A percentile compares a stretch with the other conserved stretches of the same genome.
Conservation (phyloP, 2,888 invertebrate genomes). For the Altica lythri region DNA sequence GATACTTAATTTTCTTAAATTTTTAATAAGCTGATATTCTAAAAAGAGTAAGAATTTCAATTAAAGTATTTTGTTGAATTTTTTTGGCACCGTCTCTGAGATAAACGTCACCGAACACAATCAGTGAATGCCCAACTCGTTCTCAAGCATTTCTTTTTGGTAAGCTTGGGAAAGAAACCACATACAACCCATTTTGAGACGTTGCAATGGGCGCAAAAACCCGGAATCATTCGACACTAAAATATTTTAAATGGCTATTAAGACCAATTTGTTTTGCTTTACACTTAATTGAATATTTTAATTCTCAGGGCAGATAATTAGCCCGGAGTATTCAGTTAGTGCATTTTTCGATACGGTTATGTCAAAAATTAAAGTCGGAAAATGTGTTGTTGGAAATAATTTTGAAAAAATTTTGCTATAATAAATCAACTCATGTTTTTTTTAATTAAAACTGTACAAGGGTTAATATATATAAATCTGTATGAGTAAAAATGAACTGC, state of each 20-base stretch:
- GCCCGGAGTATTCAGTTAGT: constrained; percentile 19
- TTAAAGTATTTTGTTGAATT: no score
- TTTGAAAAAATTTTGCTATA: no score
- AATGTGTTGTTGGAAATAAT: no score
- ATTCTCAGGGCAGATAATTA: constrained; percentile 38
- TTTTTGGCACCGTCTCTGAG: no score
- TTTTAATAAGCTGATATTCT: no score
- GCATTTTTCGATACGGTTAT: constrained; percentile 21
- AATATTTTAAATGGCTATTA: constrained; percentile 45
- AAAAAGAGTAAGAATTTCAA: no score
- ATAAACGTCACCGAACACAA: constrained; percentile 22
- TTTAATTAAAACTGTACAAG: no score
- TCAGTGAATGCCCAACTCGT: constrained; percentile 32
- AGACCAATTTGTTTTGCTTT: constrained; percentile 45
- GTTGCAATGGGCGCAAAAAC: constrained; percentile 38
- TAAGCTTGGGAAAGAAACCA: constrained; percentile 41
- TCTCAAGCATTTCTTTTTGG: constrained; percentile 39
- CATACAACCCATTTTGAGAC: constrained; percentile 35
- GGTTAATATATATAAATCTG: no score
- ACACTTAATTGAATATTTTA: constrained; percentile 46
- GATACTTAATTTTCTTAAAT: no score
- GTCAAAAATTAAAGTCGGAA: not conserved
- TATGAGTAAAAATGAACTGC: no score
- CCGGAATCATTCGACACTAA: constrained; percentile 39
- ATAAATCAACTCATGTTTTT: no score